A percentile compares a stretch with the other conserved stretches of the same genome.
Conservation (phyloP, 1,140 invertebrate species). For the Vanessa tameamea region DNA sequence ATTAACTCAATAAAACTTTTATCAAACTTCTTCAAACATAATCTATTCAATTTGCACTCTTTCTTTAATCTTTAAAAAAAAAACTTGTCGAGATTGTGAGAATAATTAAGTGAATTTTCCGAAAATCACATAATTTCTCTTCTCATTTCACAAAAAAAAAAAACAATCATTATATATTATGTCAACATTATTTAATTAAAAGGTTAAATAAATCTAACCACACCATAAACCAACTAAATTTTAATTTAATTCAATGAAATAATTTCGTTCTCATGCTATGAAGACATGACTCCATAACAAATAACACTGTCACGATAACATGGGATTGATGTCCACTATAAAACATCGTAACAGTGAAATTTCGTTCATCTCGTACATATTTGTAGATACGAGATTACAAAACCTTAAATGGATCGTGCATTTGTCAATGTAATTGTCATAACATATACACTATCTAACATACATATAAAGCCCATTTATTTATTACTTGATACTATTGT, state of each 20-base stretch:
- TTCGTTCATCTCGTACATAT: conserved; percentile 17
- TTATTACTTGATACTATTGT: too few species aligned
- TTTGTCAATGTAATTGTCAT: conserved; percentile 29
- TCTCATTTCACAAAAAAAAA: too few species aligned
- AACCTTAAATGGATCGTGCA: conserved; percentile 20
- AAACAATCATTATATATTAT: too few species aligned
- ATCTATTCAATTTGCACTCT: too few species aligned
- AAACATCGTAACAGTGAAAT: conserved; percentile 20
- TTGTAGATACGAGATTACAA: conserved; percentile 10
- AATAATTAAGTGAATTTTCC: too few species aligned
- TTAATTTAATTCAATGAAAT: conserved; percentile 17
- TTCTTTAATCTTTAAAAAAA: too few species aligned
- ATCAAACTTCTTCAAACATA: too few species aligned
- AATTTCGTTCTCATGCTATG: conserved; percentile 7
- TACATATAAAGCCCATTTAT: too few species aligned
- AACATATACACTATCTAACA: neutral
- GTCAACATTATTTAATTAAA: too few species aligned
- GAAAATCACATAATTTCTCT: too few species aligned
- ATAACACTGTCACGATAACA: conserved; percentile 22
- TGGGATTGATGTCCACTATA: conserved; percentile 23
- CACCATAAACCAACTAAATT: neutral
- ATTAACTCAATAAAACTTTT: too few species aligned
- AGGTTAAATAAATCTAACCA: neutral
- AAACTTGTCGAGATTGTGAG: too few species aligned
- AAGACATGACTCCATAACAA: conserved; percentile 25